Conservation (phyloP, 2,888 invertebrate species). For the Drosophila meridiana region DNA sequence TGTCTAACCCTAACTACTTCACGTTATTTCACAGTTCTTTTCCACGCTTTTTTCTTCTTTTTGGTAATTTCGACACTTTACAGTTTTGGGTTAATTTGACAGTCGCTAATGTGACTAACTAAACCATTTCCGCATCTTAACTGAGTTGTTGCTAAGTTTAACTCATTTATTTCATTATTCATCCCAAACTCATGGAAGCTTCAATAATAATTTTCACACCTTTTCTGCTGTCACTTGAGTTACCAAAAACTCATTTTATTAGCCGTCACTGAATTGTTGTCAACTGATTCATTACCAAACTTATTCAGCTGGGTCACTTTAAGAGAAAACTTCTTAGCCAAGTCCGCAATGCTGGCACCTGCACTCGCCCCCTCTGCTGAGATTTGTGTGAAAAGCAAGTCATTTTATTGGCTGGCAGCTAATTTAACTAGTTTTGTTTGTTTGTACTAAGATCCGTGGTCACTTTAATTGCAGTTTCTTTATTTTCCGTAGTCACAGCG, state of each 20-base stretch:
- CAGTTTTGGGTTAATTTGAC: background rate
- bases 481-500: background rate
- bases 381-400: slow-evolving; percentile 1
- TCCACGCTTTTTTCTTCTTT: background rate
- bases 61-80: background rate
- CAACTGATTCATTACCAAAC: background rate
- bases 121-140: background rate
- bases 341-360: background rate
- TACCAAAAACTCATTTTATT: background rate
- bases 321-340: background rate
- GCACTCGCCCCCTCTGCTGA: background rate
- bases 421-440: background rate
- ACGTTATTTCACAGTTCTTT: background rate
- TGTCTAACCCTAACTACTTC: background rate
- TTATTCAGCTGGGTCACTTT: background rate
- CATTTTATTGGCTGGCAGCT: background rate
- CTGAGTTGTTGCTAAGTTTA: background rate
- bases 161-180: background rate
- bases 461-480: slow-evolving; percentile 2
- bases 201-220: background rate
- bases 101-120: slow-evolving; percentile 1
- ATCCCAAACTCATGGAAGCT: background rate
- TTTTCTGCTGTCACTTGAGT: background rate
- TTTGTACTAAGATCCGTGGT: background rate
- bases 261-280: background rate